Conservation (phyloP, 2,888 invertebrate species). For the Apotomis betuletana region DNA sequence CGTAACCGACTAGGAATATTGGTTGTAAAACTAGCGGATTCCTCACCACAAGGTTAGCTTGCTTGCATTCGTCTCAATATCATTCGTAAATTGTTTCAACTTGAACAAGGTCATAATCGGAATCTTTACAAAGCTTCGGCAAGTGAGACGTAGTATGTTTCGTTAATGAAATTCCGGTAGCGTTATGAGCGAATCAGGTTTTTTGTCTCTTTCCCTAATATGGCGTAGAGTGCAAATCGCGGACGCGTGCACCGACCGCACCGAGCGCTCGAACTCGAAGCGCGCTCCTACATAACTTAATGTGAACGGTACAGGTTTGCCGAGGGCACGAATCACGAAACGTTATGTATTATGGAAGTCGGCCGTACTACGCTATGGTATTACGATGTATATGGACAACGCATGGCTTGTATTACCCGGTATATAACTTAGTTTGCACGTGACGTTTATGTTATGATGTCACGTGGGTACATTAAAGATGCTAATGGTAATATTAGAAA, state of each 20-base stretch:
- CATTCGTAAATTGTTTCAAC: slow-evolving; percentile 10
- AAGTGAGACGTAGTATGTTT: slow-evolving; percentile 19
- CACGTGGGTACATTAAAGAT: not conserved
- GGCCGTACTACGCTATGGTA: not conserved
- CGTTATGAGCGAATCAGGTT: slow-evolving; percentile 31
- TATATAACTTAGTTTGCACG: not conserved
- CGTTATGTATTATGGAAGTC: not conserved
- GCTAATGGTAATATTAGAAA: not conserved
- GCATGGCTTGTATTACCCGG: not conserved
- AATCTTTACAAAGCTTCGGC: slow-evolving; percentile 20
- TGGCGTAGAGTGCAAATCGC: slow-evolving; percentile 36
- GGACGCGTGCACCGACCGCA: slow-evolving; percentile 48
- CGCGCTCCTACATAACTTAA: not conserved
- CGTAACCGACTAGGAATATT: too few relatives aligned
- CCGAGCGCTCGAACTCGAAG: slow-evolving; percentile 21
- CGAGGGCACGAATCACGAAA: slow-evolving; percentile 18
- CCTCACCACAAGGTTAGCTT: slow-evolving; percentile 18
- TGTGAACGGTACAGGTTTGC: slow-evolving; percentile 22
- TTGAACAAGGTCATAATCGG: slow-evolving; percentile 27
- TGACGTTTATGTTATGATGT: not conserved
- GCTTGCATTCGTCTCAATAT: slow-evolving; percentile 6
- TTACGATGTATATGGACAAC: not conserved
- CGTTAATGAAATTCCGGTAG: slow-evolving; percentile 27
- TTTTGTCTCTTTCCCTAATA: slow-evolving; percentile 28
- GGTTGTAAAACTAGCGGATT: slow-evolving; percentile 13